Conservation (phyloP, 1,140 invertebrate genomes). For the Leptinotarsa texana region DNA sequence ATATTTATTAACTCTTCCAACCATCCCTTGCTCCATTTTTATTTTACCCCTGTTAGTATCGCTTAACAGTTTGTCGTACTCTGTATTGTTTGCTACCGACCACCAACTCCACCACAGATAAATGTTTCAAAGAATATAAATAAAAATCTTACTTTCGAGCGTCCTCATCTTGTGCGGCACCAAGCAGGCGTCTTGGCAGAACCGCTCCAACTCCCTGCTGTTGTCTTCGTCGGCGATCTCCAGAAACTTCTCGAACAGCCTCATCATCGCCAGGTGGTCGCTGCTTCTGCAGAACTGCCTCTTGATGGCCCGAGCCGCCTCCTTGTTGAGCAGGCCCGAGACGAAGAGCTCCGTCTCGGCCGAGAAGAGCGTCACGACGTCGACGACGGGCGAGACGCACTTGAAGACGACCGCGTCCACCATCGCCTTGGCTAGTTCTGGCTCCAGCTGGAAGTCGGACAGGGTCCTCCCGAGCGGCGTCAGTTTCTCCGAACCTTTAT, state of each 20-base stretch:
- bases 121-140: neutral
- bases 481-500: constrained; percentile 58
- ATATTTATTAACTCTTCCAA: too few species aligned
- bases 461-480: constrained; percentile 62
- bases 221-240: constrained; percentile 41
- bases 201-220: constrained; percentile 29
- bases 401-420: constrained; percentile 62
- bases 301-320: constrained; percentile 41
- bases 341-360: constrained; percentile 48
- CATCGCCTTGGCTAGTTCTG: constrained; percentile 63
- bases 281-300: constrained; percentile 40
- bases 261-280: constrained; percentile 53
- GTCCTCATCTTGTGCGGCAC: constrained; percentile 46
- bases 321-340: constrained; percentile 42
- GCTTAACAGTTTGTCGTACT: too few species aligned
- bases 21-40: too few species aligned
- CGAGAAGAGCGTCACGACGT: constrained; percentile 52
- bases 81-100: too few species aligned
- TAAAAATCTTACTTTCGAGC: constrained; percentile 47
- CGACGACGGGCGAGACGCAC: constrained; percentile 57
- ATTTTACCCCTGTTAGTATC: too few species aligned
- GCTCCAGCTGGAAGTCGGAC: constrained; percentile 59
- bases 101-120: too few species aligned
- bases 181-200: constrained; percentile 44
- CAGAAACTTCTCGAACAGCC: constrained; percentile 50